Base-by-base conservation (phyloP, 2,888 invertebrate genomes). In the Druceiella hillmani region DNA sequence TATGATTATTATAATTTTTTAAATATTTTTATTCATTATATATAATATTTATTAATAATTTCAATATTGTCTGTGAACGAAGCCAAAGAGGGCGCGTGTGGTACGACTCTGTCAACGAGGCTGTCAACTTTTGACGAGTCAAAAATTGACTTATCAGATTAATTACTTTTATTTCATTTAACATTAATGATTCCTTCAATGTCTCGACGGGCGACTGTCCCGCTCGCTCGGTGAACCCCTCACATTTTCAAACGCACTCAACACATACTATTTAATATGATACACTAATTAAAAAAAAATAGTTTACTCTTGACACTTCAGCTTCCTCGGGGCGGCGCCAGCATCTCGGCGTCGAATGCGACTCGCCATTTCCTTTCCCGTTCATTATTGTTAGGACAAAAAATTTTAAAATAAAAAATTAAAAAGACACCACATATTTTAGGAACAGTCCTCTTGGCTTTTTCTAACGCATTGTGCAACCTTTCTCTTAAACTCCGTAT, bases 381-480 rank as follows among this genome's bases (percentile, higher is more conserved):
- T 7, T 6, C 22, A 20, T 20, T 20, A 20, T 20, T 20, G 27
- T 27, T 12, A 27, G 10, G 5, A 10, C 9, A 10, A 9, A 27
- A 9, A 10, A 27, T 20, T 20, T 20, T 20, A 6, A 9, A 20
- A 9, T 20, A 6, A 9, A 20, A 7, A 7, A 7, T 62, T 66
- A 64, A 67, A 65, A 65, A 68, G 68, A 65, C 69, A 67, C 70
- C 75, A 66, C 55, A 51, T 68, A 70, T 67, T 72, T 81, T 87
- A 89, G 81, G 87, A 84, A 83, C 89, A 88, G 76, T 92, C 91
- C 74, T 98, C 97, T 81, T 97, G 95, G 79, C 95, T 97, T 78
- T 90, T 92, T 75, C 97, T 82, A 62, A 98, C 97, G 79, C 94
- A 95, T 72, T 87, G 83, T 57, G 94, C 92, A 62, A 98, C 97